Percentiles rank a stretch among this genome's conserved stretches.
Conservation (phyloP, 2,888 invertebrate genomes). For the Fragum sueziense region DNA sequence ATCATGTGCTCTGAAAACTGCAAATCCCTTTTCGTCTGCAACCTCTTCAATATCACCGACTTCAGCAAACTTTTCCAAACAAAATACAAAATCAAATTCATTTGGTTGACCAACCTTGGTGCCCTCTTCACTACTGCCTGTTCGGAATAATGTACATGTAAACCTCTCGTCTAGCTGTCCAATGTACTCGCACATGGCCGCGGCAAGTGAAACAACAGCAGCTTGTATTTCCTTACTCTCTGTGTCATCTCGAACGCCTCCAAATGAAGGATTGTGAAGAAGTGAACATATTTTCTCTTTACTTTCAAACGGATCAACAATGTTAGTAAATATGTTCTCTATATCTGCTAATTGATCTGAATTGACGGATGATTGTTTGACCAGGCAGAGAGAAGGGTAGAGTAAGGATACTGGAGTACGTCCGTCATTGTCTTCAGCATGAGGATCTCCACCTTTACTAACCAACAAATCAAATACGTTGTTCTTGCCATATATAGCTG, state of each 20-base stretch:
- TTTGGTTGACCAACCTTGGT: slow-evolving; percentile 26
- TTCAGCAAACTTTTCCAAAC: slow-evolving; percentile 14
- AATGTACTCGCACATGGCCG: slow-evolving; percentile 1
- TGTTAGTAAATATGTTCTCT: neutral
- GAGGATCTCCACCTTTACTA: neutral
- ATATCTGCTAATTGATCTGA: neutral
- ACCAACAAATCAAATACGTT: neutral
- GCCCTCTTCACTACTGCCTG: slow-evolving; percentile 29
- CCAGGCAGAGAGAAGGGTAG: neutral
- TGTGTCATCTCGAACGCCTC: neutral
- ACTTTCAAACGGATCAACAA: neutral
- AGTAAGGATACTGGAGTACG: neutral
- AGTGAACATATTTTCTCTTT: neutral
- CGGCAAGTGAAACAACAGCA: neutral
- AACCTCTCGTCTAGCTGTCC: slow-evolving; percentile 15
- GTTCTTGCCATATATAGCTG: neutral
- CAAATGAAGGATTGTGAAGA: neutral
- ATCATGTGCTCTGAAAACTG: neutral
- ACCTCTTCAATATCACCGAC: slow-evolving; percentile 16
- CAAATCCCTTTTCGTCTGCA: slow-evolving; percentile 19
- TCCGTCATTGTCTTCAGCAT: neutral
- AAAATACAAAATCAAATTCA: slow-evolving; percentile 32
- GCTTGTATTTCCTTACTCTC: neutral
- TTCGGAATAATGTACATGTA: slow-evolving; percentile 24
- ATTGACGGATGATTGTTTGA: neutral